Percentiles rank a stretch among this genome's conserved stretches.
phyloP scores from a whole-genome alignment of 1,140 invertebrate species.

The Trichoplusia ni region DNA sequence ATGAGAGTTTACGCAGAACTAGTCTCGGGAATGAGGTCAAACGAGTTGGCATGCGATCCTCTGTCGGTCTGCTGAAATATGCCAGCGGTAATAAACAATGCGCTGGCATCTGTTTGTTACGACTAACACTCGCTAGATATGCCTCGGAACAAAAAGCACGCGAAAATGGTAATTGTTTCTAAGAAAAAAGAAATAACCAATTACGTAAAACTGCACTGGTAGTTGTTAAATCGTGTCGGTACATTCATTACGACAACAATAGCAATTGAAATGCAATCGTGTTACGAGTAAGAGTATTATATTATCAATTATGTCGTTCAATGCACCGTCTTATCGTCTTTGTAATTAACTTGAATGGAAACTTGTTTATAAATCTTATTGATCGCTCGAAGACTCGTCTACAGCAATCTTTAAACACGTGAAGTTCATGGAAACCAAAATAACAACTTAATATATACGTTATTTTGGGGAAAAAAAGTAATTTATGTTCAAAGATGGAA shows the following conservation, averaged over 20 bases:
- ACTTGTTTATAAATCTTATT: conserved; percentile 45
- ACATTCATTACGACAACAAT: conserved; percentile 36
- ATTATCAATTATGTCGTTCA: conserved; percentile 41
- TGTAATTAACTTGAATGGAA: conserved; percentile 46
- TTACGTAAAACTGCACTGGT: not conserved
- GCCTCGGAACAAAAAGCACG: conserved; percentile 29
- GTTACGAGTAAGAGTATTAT: conserved; percentile 34
- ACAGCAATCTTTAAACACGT: conserved; percentile 28
- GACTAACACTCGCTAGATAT: conserved; percentile 6
- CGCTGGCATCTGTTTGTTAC: conserved; percentile 29
- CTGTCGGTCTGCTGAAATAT: conserved; percentile 55
- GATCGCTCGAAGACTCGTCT: conserved; percentile 35
- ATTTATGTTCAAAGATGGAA: conserved; percentile 10
- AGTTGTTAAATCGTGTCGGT: conserved; percentile 3
- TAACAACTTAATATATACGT: conserved; percentile 28
- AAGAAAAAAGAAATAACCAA: not conserved
- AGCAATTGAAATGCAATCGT: conserved; percentile 39
- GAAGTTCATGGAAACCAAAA: conserved; percentile 12
- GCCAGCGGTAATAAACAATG: conserved; percentile 55
- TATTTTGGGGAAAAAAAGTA: conserved; percentile 6
- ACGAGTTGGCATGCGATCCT: conserved; percentile 71
- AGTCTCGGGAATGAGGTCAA: conserved; percentile 76
- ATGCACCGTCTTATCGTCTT: conserved; percentile 40
- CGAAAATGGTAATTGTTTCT: conserved; percentile 4
- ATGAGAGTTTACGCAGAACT: conserved; percentile 77